A percentile compares a stretch with the other conserved stretches of the same genome.
Conservation (phyloP, 2,797 vertebrate species). For the Pteronotus mesoamericanus region DNA sequence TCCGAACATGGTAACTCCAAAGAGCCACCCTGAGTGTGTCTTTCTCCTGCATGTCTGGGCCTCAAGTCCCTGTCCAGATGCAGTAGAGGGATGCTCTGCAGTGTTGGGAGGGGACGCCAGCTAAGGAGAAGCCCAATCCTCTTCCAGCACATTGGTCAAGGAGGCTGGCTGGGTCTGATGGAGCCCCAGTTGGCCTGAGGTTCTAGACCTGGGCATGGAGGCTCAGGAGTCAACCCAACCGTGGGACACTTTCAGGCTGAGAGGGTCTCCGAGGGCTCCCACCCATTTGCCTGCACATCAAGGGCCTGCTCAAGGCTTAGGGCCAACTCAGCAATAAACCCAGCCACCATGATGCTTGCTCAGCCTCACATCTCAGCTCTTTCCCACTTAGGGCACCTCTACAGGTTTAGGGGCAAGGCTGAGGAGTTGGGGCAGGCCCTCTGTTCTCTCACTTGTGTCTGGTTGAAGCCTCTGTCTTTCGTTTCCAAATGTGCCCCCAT, state of each 20-base stretch:
- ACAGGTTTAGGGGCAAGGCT: background rate
- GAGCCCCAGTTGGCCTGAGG: background rate
- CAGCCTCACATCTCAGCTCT: background rate
- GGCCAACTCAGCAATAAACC: background rate
- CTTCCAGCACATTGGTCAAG: background rate
- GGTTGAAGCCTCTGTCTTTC: conserved; percentile 33
- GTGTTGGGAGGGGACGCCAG: background rate
- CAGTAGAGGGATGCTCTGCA: background rate
- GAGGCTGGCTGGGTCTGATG: background rate
- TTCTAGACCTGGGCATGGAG: too few relatives aligned
- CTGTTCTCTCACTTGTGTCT: background rate
- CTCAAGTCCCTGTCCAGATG: background rate
- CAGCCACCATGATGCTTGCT: background rate
- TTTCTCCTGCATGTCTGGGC: background rate
- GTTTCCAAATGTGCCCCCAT: background rate
- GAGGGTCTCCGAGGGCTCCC: background rate
- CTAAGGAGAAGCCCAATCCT: background rate
- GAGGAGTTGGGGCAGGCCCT: background rate
- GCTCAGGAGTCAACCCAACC: background rate
- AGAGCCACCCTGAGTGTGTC: background rate
- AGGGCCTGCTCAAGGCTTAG: background rate
- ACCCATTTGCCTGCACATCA: background rate
- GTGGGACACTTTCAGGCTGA: background rate
- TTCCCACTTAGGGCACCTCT: background rate
- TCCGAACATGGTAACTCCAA: rapidly evolving